Evolutionary conservation across 1,140 invertebrate genomes (phyloP).

Genomic region (Armadillidium nasatum): DNA sequence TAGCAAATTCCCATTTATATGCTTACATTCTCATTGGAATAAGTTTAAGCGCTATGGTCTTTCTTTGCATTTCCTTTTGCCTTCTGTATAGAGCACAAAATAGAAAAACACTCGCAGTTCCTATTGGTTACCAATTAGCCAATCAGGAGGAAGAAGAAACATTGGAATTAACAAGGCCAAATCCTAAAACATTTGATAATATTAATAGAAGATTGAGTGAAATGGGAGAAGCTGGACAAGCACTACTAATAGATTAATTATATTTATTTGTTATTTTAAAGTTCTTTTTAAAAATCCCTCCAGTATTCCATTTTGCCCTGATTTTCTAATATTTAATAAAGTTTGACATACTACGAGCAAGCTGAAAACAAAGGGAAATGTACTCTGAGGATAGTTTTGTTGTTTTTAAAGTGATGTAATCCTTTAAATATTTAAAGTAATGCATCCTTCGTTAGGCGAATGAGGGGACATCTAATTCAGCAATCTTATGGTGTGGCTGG

Average conservation of each 20-base stretch:
- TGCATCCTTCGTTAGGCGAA: too few relatives aligned
- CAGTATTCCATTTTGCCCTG: too few relatives aligned
- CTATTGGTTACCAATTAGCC: constrained; percentile 46
- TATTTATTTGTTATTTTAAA: background rate
- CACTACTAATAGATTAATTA: constrained; percentile 39
- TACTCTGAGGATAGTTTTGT: too few relatives aligned
- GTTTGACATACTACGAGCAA: too few relatives aligned
- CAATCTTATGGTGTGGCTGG: too few relatives aligned
- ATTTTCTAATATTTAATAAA: too few relatives aligned
- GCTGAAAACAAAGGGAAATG: too few relatives aligned
- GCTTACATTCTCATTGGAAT: constrained; percentile 35
- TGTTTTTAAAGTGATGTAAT: too few relatives aligned
- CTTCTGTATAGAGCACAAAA: constrained; percentile 32
- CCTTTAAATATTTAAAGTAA: too few relatives aligned
- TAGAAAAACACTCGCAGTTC: constrained; percentile 32
- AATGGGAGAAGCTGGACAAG: constrained; percentile 41
- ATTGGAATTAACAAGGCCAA: constrained; percentile 39
- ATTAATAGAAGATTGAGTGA: constrained; percentile 22
- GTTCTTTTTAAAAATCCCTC: too few relatives aligned
- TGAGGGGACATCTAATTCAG: too few relatives aligned
- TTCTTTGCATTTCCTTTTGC: constrained; percentile 35
- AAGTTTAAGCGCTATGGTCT: constrained; percentile 27
- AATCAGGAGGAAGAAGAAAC: constrained; percentile 46
- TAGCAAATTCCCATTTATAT: constrained; percentile 32
- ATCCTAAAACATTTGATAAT: background rate